Evolutionary conservation across 2,888 invertebrate species (phyloP).

Genomic region (Diaprepes abbreviatus): DNA sequence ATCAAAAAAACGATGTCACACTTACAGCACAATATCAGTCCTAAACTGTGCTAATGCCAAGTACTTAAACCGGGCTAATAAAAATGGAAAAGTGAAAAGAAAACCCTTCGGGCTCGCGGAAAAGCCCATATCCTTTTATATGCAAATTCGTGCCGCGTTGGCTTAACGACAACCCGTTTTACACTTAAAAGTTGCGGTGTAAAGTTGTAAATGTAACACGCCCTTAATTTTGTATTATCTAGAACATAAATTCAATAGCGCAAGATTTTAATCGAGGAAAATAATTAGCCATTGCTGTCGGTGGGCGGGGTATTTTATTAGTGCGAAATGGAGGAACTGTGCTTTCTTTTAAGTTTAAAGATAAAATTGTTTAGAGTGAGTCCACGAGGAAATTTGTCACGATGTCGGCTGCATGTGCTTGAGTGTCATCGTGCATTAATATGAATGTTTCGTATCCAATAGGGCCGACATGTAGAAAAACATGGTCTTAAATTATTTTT

Average conservation of each 20-base stretch:
- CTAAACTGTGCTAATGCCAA: slow-evolving; percentile 16
- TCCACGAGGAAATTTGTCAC: too few species aligned
- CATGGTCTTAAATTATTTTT: too few species aligned
- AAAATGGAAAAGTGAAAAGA: slow-evolving; percentile 36
- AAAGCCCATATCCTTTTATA: slow-evolving; percentile 36
- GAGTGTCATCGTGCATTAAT: too few species aligned
- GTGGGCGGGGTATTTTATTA: neutral
- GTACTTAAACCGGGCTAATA: neutral
- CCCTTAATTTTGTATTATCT: slow-evolving; percentile 42
- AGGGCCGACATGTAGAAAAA: too few species aligned
- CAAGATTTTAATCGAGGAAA: slow-evolving; percentile 37
- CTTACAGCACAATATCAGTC: neutral
- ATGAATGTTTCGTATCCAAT: too few species aligned
- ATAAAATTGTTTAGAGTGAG: too few species aligned
- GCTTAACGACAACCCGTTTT: slow-evolving; percentile 37
- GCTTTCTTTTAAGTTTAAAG: too few species aligned
- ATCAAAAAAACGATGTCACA: neutral
- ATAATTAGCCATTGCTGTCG: slow-evolving; percentile 30
- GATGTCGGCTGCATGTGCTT: too few species aligned
- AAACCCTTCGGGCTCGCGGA: slow-evolving; percentile 24
- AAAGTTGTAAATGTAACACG: slow-evolving; percentile 46
- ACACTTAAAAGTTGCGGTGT: slow-evolving; percentile 41
- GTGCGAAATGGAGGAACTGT: neutral
- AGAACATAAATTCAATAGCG: slow-evolving; percentile 31
- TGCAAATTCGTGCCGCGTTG: slow-evolving; percentile 30